Percentiles rank a stretch among this genome's conserved stretches.
These are phyloP conservation scores for Phocoena phocoena DNA, from an alignment of 2,113 vertebrate species.

Conservation along the genomic window DNA sequence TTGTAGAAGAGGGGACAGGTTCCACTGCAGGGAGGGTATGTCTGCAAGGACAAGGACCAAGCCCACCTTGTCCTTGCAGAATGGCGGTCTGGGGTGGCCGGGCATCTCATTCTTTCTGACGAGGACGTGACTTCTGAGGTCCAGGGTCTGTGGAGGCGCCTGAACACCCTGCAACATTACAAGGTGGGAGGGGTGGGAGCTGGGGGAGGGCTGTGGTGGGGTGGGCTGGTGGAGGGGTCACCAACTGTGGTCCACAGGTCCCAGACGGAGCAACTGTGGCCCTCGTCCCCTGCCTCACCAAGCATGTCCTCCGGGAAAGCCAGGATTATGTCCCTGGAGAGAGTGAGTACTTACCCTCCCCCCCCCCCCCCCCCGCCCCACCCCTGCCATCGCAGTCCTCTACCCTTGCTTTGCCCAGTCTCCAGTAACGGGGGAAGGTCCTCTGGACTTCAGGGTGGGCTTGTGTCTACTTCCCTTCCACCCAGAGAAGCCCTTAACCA, in stretches of 20 bases:
- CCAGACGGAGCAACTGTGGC: conserved; percentile 97
- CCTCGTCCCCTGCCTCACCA: conserved; percentile 94
- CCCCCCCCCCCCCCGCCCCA: too few relatives aligned
- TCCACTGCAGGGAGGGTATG: not conserved
- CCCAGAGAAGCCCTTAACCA: not conserved
- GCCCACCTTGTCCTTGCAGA: conserved; percentile 82
- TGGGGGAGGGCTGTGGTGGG: not conserved
- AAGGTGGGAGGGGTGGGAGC: conserved; percentile 87
- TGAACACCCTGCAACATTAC: conserved; percentile 98
- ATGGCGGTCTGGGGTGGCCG: conserved; percentile 96
- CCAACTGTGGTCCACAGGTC: conserved; percentile 86
- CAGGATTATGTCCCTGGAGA: conserved; percentile 97
- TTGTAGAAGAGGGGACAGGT: not conserved
- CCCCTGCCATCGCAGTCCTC: rapidly evolving
- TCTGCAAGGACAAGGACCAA: not conserved
- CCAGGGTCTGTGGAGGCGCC: conserved; percentile 96
- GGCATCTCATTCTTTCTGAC: conserved; percentile 97
- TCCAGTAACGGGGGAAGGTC: not conserved
- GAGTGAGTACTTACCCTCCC: conserved; percentile 87
- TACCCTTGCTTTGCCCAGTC: not conserved
- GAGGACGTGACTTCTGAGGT: conserved; percentile 97
- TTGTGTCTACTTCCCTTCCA: not conserved
- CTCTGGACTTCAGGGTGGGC: not conserved
- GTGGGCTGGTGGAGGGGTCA: not conserved
- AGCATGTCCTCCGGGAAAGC: conserved; percentile 95